A percentile compares a stretch with the other conserved stretches of the same genome.
Conservation (phyloP, 2,888 invertebrate genomes). For the Bombylius major region DNA sequence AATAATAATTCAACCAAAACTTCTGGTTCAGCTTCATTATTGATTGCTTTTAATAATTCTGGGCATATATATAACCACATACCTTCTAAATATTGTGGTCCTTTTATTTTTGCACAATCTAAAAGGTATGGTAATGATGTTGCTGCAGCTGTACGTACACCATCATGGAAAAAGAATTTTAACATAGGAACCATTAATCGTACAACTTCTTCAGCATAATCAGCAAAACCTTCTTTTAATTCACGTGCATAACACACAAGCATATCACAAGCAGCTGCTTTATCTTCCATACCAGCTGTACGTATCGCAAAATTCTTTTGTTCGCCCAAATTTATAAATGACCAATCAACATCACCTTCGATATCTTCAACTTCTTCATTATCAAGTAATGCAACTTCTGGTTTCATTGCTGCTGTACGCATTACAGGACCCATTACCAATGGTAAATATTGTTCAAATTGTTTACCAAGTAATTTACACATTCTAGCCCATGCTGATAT, state of each 20-base stretch:
- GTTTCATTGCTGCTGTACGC: slow-evolving; percentile 76
- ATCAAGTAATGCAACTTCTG: slow-evolving; percentile 76
- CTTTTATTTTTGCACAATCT: slow-evolving; percentile 71
- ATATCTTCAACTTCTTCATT: slow-evolving; percentile 68
- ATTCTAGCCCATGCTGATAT: slow-evolving; percentile 99
- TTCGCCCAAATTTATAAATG: slow-evolving; percentile 78
- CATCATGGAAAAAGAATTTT: slow-evolving; percentile 82
- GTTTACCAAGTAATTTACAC: slow-evolving; percentile 81
- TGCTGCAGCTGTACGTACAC: slow-evolving; percentile 75
- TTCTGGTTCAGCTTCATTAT: slow-evolving; percentile 74
- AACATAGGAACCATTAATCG: slow-evolving; percentile 70
- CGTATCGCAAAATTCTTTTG: slow-evolving; percentile 86
- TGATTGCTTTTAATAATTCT: slow-evolving; percentile 72
- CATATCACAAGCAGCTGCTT: slow-evolving; percentile 89
- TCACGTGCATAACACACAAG: slow-evolving; percentile 84
- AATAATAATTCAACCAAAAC: slow-evolving; percentile 65
- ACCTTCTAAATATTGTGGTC: slow-evolving; percentile 43
- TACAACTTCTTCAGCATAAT: slow-evolving; percentile 59
- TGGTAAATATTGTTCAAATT: slow-evolving; percentile 80
- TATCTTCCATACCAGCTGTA: slow-evolving; percentile 81
- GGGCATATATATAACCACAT: slow-evolving; percentile 81
- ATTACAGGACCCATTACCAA: slow-evolving; percentile 84
- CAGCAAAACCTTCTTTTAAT: slow-evolving; percentile 58
- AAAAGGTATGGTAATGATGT: slow-evolving; percentile 75
- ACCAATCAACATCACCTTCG: slow-evolving; percentile 77